phyloP scores from a whole-genome alignment of 1,140 invertebrate species.

The Aphaenogaster floridana region DNA sequence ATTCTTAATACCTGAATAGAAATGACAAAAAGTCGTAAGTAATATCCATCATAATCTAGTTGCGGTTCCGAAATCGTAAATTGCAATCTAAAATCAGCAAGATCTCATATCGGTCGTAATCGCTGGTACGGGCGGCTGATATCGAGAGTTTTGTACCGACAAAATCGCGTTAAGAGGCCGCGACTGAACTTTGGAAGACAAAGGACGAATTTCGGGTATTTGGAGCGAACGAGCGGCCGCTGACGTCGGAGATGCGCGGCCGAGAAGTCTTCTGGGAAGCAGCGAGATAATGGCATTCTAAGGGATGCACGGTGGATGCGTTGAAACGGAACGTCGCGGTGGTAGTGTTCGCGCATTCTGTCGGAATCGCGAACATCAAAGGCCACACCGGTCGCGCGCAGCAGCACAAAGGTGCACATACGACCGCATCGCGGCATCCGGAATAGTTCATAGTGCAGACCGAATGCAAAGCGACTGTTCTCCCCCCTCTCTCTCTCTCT shows the following conservation, averaged over 20 bases:
- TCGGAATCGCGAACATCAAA: conserved; percentile 45
- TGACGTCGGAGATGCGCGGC: neutral
- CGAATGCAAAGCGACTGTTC: conserved; percentile 38
- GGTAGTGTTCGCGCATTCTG: conserved; percentile 23
- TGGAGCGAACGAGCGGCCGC: conserved; percentile 1
- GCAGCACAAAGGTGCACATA: conserved; percentile 47
- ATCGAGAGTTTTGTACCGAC: neutral
- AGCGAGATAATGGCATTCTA: conserved; percentile 39
- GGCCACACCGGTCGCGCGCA: conserved; percentile 21
- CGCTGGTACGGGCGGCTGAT: neutral
- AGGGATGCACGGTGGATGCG: conserved; percentile 17
- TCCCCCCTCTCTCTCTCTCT: neutral
- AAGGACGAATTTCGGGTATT: conserved; percentile 35
- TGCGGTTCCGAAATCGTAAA: neutral
- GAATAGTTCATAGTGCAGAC: conserved; percentile 27
- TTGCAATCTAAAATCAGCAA: neutral
- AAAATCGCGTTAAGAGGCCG: neutral
- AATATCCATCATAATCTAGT: neutral
- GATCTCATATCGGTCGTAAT: neutral
- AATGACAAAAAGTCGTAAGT: neutral
- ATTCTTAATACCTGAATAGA: neutral
- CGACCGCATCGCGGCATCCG: conserved; percentile 28
- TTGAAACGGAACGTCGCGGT: conserved; percentile 17
- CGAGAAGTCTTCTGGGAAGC: conserved; percentile 34
- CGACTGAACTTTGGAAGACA: neutral